Conservation (phyloP, 1,140 invertebrate genomes). For the Ceratina australensis region DNA sequence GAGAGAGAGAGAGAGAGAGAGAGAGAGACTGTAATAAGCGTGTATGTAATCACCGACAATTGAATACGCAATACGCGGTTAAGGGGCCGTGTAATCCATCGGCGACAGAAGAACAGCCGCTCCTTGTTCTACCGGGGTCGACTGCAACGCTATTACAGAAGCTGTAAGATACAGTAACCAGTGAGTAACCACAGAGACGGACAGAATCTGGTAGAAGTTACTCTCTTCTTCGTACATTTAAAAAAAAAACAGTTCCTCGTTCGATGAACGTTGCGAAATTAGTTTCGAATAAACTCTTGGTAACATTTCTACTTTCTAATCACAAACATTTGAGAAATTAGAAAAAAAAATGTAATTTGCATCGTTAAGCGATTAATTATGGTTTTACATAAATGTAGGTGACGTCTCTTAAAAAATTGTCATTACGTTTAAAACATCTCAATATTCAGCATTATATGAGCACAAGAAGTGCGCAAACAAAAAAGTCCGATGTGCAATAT, state of each 20-base stretch:
- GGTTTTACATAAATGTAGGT: too few relatives aligned
- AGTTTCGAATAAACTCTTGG: not conserved
- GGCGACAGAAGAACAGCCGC: slow-evolving; percentile 23
- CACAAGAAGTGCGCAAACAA: too few relatives aligned
- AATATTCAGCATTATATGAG: too few relatives aligned
- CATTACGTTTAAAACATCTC: too few relatives aligned
- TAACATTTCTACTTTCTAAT: too few relatives aligned
- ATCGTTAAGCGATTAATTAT: too few relatives aligned
- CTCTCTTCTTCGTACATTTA: not conserved
- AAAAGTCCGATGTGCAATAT: not conserved
- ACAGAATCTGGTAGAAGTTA: not conserved
- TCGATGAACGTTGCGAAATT: not conserved
- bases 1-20: not conserved
- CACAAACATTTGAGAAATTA: too few relatives aligned
- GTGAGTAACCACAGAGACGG: not conserved
- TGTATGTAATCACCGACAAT: slow-evolving; percentile 32
- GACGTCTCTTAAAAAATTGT: too few relatives aligned
- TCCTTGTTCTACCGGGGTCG: slow-evolving; percentile 6
- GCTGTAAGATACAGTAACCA: slow-evolving; percentile 15
- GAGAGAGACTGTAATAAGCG: slow-evolving; percentile 18
- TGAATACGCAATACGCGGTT: slow-evolving; percentile 20
- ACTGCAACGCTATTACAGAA: slow-evolving; percentile 11
- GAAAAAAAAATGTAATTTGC: too few relatives aligned
- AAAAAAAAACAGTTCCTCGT: not conserved
- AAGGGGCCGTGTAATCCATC: slow-evolving; percentile 23